A percentile compares a stretch with the other conserved stretches of the same genome.
Conservation (phyloP, 2,797 vertebrate species). For the Bovichtus variegatus region DNA sequence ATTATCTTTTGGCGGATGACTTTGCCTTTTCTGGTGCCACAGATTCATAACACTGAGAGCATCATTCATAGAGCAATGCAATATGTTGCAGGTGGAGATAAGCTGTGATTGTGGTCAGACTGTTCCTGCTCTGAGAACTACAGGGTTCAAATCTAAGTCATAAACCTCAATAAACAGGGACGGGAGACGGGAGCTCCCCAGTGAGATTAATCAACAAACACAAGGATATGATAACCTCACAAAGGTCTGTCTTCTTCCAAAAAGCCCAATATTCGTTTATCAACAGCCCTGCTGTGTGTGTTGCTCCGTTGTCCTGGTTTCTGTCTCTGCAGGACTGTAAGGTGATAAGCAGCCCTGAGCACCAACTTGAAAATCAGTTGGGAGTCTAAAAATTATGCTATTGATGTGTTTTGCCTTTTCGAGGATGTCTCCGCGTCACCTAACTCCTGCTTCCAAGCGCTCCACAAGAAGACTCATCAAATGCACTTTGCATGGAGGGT, state of each 20-base stretch:
- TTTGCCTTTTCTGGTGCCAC: constrained; percentile 52
- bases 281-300: constrained; percentile 37
- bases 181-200: constrained; percentile 62
- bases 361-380: constrained; percentile 54
- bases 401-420: constrained; percentile 81
- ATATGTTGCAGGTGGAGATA: constrained; percentile 72
- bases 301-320: constrained; percentile 63
- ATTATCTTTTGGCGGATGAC: constrained; percentile 53
- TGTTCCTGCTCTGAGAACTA: constrained; percentile 53
- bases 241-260: constrained; percentile 53
- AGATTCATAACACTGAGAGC: constrained; percentile 60
- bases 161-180: constrained; percentile 63
- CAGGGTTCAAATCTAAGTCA: constrained; percentile 71
- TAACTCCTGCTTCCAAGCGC: constrained; percentile 50
- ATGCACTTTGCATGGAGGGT: constrained; percentile 50
- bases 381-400: constrained; percentile 76
- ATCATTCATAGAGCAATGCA: constrained; percentile 65
- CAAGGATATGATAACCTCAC: constrained; percentile 55
- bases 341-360: constrained; percentile 67
- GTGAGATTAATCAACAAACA: constrained; percentile 69
- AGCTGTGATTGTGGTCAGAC: constrained; percentile 64
- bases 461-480: constrained; percentile 64
- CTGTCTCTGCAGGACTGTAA: constrained; percentile 65
- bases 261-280: constrained; percentile 61
- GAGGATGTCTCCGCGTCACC: constrained; percentile 70